Conservation (phyloP, 2,113 vertebrate species). For the Gavialis gangeticus region DNA sequence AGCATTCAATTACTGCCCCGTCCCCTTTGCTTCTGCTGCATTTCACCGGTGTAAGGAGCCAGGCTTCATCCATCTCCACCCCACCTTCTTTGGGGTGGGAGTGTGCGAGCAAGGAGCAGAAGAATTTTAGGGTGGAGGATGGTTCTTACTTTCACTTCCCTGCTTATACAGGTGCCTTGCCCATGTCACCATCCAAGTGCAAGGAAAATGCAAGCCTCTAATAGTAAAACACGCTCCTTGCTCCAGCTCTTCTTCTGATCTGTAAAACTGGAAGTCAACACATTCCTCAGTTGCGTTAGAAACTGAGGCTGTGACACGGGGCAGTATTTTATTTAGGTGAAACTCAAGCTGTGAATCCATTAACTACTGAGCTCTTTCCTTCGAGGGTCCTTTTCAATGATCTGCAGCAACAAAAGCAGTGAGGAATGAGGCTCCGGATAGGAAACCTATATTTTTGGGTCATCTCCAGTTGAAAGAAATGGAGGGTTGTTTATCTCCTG, state of each 20-base stretch:
- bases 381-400: slow-evolving; percentile 12
- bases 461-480: not conserved
- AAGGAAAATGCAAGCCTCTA: slow-evolving; percentile 44
- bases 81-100: not conserved
- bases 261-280: not conserved
- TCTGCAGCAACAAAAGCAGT: not conserved
- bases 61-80: not conserved
- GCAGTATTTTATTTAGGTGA: slow-evolving; percentile 38
- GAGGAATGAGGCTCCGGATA: not conserved
- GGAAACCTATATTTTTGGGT: not conserved
- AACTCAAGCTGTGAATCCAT: slow-evolving; percentile 15
- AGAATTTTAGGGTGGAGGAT: not conserved
- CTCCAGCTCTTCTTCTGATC: slow-evolving; percentile 4
- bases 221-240: slow-evolving; percentile 33
- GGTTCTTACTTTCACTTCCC: not conserved
- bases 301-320: not conserved
- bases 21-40: not conserved
- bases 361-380: slow-evolving; percentile 56
- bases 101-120: not conserved
- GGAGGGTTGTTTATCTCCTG: not conserved
- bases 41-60: not conserved
- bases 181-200: not conserved
- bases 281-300: not conserved
- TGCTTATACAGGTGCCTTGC: not conserved
- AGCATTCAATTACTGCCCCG: not conserved